Evolutionary conservation across 2,888 invertebrate species (phyloP), one percentile per base, ranked within the genome.

Genomic region (Nymphalis polychloros): DNA sequence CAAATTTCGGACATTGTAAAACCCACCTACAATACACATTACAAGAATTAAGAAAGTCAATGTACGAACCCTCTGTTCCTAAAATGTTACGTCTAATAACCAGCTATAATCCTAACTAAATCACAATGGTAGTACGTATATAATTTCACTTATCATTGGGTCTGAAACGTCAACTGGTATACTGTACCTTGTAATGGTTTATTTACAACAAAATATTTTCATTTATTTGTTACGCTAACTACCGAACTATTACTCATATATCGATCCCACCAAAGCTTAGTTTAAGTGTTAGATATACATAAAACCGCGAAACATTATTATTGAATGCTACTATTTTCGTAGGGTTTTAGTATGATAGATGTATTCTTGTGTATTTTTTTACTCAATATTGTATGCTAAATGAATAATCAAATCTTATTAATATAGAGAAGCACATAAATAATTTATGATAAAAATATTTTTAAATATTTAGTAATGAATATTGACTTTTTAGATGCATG

Each of bases 191-290:
- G 23, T 8, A 23, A 50, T 41, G 53, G 52, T 63, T 41, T 53
- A 52, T 52, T 47, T 23, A 63, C 41, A 20, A 46, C 23, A 63
- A 49, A 63, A 63, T 68, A 63, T 67, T 27, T 62, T 63, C 46
- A 55, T 61, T 57, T 69, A 68, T 66, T 60, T 67, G 16, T 63
- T 68, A 73, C 65, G 68, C 67, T 72, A 79, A 82, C 79, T 83
- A 85, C 85, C 84, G 86, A 89, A 87, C 85, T 74, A 73, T 71
- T 76, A 76, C 75, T 76, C 78, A 77, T 86, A 78, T 79, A 87
- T 89, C 81, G 87, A 92, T 92, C 92, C 92, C 92, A 92, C 92
- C 92, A 92, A 92, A 92, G 92, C 79, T 87, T 92, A 92, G 89
- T 80, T 80, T 91, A 90, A 90, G 90, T 81, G 75, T 86, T 90